Evolutionary conservation across 2,888 invertebrate species (phyloP), one percentile per base, ranked within the genome.

Genomic region (Zygogramma bicolorata): DNA sequence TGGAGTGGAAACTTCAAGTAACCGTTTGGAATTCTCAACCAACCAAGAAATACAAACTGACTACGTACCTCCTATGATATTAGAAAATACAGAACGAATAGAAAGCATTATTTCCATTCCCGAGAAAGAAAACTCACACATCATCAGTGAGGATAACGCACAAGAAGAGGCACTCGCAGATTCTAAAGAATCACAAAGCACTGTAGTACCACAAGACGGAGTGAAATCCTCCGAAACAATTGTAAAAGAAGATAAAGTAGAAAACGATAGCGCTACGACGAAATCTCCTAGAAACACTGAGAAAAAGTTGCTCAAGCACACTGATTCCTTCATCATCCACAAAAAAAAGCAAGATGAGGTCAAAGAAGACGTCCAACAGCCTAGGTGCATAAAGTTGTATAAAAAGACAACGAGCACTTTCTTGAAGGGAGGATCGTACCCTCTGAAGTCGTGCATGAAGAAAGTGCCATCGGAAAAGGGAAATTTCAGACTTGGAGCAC

Each of bases 291-390:
- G 22, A 34, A 42, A 25, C 1, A n/a, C 1, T 13, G 40, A 27
- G 10, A 66, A 78, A 59, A 34, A 59, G 8, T 70, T 77, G 68
- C 68, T 84, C 7, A 80, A 81, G 65, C 84, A 84, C 66, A 85
- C 83, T 13, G 84, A 85, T 77, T 85, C 85, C 15, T 80, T 84
- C 53, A 82, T 84, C 65, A 76, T 85, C 15, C 77, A 75, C 42
- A 81, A 77, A 27, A 84, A 81, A 67, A 85, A 83, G 60, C 82
- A 84, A 71, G 75, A 75, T 3, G 78, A 79, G 31, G 75, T 80
- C 4, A 83, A 80, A 71, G 75, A 79, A 20, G 77, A 76, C 61
- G 80, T 79, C 53, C 83, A 83, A 38, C 85, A 85, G 73, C 85
- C 85, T 0, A 82, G 81, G 72, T 84, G 80, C 60, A 81, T 85